Percentiles rank a stretch among this genome's conserved stretches.
These are phyloP conservation scores for Acanthisitta chloris DNA, from an alignment of 2,113 vertebrate genomes.

Conservation along the genomic window DNA sequence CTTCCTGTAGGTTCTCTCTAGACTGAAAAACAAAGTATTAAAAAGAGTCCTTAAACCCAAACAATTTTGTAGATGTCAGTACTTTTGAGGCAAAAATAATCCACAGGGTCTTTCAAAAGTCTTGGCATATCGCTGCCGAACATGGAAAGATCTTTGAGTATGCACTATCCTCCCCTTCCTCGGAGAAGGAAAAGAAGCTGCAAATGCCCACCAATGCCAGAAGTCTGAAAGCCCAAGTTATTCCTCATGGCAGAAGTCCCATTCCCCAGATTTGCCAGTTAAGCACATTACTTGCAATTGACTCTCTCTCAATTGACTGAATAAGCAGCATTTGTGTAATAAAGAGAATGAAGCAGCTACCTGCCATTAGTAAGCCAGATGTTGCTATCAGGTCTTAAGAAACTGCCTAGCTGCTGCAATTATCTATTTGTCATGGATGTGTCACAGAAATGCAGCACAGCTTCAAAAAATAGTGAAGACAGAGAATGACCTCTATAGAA, in stretches of 20 bases:
- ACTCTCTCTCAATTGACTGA: background rate
- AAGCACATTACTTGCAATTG: constrained; percentile 1
- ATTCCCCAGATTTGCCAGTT: constrained; percentile 25
- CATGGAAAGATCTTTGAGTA: constrained; percentile 31
- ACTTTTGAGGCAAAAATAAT: constrained; percentile 20
- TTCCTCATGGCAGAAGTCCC: constrained; percentile 45
- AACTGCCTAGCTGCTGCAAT: background rate
- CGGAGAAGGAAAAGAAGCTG: constrained; percentile 49
- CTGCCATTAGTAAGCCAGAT: background rate
- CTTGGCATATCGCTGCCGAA: constrained; percentile 28
- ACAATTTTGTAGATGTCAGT: constrained; percentile 31
- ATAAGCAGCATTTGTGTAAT: background rate
- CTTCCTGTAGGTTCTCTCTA: background rate
- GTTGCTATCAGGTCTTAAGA: background rate
- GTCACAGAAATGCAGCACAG: background rate
- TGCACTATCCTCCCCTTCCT: constrained; percentile 30
- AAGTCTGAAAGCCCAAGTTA: constrained; percentile 49
- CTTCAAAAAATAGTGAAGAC: background rate
- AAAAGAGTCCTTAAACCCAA: constrained; percentile 32
- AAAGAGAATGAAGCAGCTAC: background rate
- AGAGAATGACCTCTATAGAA: background rate
- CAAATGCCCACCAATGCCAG: constrained; percentile 29
- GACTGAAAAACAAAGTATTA: constrained; percentile 4
- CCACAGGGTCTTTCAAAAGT: background rate
- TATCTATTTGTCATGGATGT: background rate